Evolutionary conservation across 2,113 vertebrate species (phyloP).

Genomic region (Thunnus thynnus): DNA sequence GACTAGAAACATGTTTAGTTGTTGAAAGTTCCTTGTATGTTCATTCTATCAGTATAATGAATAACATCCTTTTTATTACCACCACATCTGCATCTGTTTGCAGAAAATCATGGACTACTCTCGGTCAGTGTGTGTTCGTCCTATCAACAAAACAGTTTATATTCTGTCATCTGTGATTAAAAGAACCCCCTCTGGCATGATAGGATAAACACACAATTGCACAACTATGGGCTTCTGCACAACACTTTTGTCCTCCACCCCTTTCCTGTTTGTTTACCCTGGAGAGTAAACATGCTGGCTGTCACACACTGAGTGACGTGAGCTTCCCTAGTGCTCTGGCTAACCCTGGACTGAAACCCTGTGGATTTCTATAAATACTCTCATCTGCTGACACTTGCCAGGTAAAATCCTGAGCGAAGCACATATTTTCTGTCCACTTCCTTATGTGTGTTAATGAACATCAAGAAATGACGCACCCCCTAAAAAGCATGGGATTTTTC

Average conservation of each 20-base stretch:
- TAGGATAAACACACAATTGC: conserved; percentile 14
- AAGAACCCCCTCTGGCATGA: background rate
- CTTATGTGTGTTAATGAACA: too few relatives aligned
- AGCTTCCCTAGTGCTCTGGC: conserved; percentile 34
- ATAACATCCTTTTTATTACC: background rate
- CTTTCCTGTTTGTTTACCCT: conserved; percentile 67
- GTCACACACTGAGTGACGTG: conserved; percentile 36
- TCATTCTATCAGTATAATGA: background rate
- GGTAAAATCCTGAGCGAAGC: conserved; percentile 17
- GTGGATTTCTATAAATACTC: conserved; percentile 60
- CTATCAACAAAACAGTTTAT: background rate
- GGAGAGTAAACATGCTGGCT: conserved; percentile 49
- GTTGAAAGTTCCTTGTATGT: background rate
- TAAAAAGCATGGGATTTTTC: background rate
- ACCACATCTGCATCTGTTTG: background rate
- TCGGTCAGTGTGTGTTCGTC: background rate
- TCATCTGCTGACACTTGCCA: conserved; percentile 13
- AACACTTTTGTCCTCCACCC: conserved; percentile 39
- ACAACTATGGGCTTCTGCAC: conserved; percentile 5
- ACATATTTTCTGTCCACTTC: background rate
- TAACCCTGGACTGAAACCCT: conserved; percentile 47
- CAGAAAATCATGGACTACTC: background rate
- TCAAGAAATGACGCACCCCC: background rate
- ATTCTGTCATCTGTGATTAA: background rate
- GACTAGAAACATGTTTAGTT: background rate